Evolutionary conservation across 2,797 vertebrate genomes (phyloP).

Genomic region (Nyctalus aviator): DNA sequence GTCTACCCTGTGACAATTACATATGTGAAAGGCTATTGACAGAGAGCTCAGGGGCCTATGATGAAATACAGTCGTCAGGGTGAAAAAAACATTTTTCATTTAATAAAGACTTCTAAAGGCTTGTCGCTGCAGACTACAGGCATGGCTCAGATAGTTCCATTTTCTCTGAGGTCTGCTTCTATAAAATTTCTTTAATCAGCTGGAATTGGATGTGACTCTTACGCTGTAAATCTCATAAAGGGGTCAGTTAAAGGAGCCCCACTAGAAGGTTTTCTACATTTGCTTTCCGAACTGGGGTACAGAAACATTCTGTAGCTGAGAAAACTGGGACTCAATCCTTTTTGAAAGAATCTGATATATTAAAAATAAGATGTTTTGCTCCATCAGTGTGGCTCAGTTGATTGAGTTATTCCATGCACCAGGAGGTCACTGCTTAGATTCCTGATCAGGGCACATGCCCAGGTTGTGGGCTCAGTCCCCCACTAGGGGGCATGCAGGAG

Average conservation of each 20-base stretch:
- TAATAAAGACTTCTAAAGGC: slow-evolving; percentile 73
- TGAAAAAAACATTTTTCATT: slow-evolving; percentile 77
- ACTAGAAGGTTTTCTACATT: neutral
- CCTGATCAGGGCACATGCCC: neutral
- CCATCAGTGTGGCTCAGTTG: neutral
- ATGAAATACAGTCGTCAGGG: slow-evolving; percentile 65
- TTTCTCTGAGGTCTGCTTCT: slow-evolving; percentile 71
- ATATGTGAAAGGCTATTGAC: slow-evolving; percentile 57
- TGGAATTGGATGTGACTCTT: slow-evolving; percentile 64
- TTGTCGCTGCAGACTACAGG: slow-evolving; percentile 55
- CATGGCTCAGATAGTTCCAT: slow-evolving; percentile 66
- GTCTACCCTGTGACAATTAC: slow-evolving; percentile 46
- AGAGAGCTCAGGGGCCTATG: neutral
- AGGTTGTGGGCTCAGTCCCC: neutral
- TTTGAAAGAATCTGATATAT: slow-evolving; percentile 51
- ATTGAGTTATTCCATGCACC: neutral
- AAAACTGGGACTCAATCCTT: neutral
- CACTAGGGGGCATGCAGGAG: neutral
- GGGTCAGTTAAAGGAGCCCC: slow-evolving; percentile 53
- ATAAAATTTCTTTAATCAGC: slow-evolving; percentile 76
- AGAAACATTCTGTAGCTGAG: neutral
- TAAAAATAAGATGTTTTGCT: slow-evolving; percentile 11
- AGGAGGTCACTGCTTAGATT: neutral
- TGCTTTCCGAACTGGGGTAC: neutral
- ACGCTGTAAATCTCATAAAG: slow-evolving; percentile 61